Evolutionary conservation across 1,140 invertebrate species (phyloP).

Genomic region (Lasioglossum baleicum): DNA sequence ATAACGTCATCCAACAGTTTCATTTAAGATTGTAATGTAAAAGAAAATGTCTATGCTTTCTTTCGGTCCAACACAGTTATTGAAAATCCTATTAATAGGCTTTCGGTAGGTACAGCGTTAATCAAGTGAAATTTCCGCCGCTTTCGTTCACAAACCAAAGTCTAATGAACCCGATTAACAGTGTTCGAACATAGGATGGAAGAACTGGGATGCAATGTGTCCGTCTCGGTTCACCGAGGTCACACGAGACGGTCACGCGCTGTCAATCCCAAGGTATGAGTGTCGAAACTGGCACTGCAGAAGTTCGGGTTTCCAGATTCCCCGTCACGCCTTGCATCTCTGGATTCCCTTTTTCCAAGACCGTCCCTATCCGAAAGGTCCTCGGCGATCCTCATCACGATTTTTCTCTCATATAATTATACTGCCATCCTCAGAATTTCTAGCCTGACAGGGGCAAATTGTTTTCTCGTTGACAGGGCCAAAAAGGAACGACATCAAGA

Average conservation of each 20-base stretch:
- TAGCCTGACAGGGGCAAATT: not conserved
- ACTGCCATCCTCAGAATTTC: not conserved
- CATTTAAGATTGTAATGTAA: no score
- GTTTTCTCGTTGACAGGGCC: not conserved
- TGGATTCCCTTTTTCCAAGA: not conserved
- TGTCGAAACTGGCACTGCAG: conserved; percentile 44
- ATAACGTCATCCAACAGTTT: no score
- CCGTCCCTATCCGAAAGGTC: not conserved
- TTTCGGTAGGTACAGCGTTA: no score
- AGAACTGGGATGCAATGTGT: conserved; percentile 46
- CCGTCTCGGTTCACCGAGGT: conserved; percentile 58
- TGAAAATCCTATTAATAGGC: no score
- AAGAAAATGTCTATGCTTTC: no score
- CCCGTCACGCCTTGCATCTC: not conserved
- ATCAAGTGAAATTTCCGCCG: no score
- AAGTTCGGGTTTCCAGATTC: conserved; percentile 42
- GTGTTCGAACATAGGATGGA: not conserved
- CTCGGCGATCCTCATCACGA: not conserved
- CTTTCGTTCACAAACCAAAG: no score
- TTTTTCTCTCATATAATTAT: not conserved
- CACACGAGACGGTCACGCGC: conserved; percentile 61
- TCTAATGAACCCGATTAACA: no score
- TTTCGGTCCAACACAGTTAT: no score
- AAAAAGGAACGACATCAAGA: not conserved
- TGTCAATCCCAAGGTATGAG: conserved; percentile 55